These are phyloP conservation scores for human (Homo sapiens) DNA, from an alignment of 2,113 vertebrate species.

Conservation along the genomic window DNA sequence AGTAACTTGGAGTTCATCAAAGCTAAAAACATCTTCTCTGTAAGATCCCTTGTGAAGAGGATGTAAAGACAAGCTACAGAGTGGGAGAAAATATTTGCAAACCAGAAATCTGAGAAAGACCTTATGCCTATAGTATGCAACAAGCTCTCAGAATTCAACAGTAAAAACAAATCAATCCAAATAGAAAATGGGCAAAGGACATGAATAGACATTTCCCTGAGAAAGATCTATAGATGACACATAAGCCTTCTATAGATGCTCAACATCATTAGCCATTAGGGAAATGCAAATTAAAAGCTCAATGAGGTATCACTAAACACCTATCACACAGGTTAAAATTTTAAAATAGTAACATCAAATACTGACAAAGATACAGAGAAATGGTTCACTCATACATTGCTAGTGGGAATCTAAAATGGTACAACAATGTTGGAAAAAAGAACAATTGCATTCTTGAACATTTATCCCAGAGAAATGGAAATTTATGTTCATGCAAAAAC, in stretches of 20 bases:
- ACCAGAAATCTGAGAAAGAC: not conserved
- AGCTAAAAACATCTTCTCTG: not conserved
- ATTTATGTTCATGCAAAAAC: not conserved
- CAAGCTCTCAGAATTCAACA: not conserved
- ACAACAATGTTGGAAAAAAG: not conserved
- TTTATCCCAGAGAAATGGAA: not conserved
- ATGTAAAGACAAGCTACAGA: not conserved
- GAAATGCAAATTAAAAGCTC: conserved; percentile 7
- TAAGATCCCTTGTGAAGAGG: not conserved
- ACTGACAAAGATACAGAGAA: not conserved
- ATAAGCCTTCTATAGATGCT: not conserved
- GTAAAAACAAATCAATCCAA: not conserved
- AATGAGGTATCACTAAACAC: not conserved
- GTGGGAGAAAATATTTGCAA: not conserved
- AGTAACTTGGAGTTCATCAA: not conserved
- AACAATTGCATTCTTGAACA: not conserved
- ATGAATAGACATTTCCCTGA: not conserved
- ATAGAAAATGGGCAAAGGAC: not conserved
- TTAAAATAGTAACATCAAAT: not conserved
- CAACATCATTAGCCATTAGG: not conserved
- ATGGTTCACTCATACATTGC: not conserved
- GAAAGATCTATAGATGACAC: not conserved
- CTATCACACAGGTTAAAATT: not conserved
- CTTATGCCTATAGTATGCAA: not conserved
- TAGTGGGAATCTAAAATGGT: not conserved